phyloP scores from a whole-genome alignment of 1,140 invertebrate genomes.

The Dolichoris vasculosae region DNA sequence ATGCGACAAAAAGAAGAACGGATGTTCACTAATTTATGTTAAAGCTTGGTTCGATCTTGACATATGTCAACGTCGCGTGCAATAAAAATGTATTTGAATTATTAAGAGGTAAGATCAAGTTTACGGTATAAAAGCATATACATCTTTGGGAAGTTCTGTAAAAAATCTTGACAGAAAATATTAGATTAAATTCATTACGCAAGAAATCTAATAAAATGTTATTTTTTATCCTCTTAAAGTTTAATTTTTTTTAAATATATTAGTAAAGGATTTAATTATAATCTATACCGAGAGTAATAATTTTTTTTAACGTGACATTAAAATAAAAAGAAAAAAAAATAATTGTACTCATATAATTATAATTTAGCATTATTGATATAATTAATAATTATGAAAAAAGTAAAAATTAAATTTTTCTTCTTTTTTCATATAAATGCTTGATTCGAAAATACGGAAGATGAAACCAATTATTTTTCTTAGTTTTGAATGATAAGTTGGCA shows the following conservation, averaged over 20 bases:
- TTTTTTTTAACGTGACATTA: too few relatives aligned
- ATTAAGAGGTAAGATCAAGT: slow-evolving; percentile 8
- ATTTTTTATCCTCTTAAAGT: too few relatives aligned
- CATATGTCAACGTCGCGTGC: background rate
- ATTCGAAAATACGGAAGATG: too few relatives aligned
- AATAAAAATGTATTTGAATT: slow-evolving; percentile 18
- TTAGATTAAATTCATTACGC: background rate
- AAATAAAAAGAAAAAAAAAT: too few relatives aligned
- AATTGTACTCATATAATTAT: too few relatives aligned
- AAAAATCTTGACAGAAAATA: background rate
- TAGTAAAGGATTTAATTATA: too few relatives aligned
- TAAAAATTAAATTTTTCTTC: too few relatives aligned
- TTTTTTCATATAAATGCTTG: too few relatives aligned
- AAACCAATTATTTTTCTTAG: slow-evolving; percentile 7
- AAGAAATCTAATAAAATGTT: background rate
- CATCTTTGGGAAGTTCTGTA: background rate
- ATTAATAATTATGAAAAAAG: too few relatives aligned
- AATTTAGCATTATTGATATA: too few relatives aligned
- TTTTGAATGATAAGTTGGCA: background rate
- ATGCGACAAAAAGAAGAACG: background rate
- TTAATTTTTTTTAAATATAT: too few relatives aligned
- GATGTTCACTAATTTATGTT: slow-evolving; percentile 18
- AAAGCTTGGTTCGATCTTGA: slow-evolving; percentile 6
- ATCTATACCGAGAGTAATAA: too few relatives aligned
- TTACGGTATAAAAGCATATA: background rate